Conservation (phyloP, 2,113 vertebrate species). For the Pelvicachromis taeniatus region DNA sequence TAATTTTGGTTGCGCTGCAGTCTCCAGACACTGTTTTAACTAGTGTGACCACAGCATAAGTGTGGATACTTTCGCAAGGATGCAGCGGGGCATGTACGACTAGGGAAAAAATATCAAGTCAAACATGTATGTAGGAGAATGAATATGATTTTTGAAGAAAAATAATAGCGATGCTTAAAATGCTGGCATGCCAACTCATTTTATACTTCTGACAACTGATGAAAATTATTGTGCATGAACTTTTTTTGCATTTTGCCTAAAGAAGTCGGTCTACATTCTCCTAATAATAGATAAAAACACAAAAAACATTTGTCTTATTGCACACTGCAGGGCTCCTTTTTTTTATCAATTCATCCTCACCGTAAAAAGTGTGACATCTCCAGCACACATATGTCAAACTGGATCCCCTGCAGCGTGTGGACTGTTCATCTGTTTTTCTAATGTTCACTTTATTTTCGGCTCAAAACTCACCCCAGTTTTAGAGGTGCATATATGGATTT, state of each 20-base stretch:
- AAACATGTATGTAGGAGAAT: background rate
- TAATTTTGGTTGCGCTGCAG: background rate
- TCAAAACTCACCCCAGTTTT: background rate
- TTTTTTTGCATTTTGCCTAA: background rate
- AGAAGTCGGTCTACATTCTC: background rate
- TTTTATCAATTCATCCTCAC: background rate
- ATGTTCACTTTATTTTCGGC: background rate
- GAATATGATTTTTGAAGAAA: background rate
- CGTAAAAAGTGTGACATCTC: background rate
- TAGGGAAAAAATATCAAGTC: background rate
- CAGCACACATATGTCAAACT: background rate
- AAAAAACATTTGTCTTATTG: background rate
- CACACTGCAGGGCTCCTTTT: background rate
- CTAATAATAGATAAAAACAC: background rate
- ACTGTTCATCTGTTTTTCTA: background rate
- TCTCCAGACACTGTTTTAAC: background rate
- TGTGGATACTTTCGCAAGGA: background rate
- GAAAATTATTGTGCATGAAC: background rate
- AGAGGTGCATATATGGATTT: background rate
- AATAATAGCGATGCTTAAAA: background rate
- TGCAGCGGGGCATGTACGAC: accelerated
- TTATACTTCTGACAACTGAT: background rate
- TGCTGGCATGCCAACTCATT: background rate
- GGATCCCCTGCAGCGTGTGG: background rate
- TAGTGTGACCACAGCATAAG: background rate